Percentiles rank a stretch among this genome's conserved stretches.
phyloP scores from a whole-genome alignment of 2,888 invertebrate species.

The Saturnia japonica region DNA sequence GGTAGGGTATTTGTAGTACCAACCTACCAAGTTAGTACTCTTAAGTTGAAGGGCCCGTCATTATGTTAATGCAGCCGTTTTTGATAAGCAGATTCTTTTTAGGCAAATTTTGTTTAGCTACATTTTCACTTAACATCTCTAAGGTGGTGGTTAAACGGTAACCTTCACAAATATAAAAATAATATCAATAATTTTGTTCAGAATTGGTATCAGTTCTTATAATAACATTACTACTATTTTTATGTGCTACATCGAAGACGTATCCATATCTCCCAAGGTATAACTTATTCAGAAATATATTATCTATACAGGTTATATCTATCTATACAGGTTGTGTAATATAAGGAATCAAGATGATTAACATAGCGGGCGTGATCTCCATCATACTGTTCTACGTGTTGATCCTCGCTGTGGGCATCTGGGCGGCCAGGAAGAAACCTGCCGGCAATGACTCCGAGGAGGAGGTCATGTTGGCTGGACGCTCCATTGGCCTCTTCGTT shows the following conservation, averaged over 20 bases:
- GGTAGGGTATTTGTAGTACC: too few relatives aligned
- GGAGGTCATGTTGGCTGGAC: conserved; percentile 99
- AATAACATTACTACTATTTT: too few relatives aligned
- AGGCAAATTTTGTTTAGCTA: not conserved
- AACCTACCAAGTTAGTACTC: too few relatives aligned
- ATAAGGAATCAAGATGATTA: conserved; percentile 86
- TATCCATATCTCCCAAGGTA: too few relatives aligned
- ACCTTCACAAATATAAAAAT: not conserved
- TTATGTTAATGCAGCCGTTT: not conserved
- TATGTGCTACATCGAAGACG: too few relatives aligned
- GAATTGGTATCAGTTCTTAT: too few relatives aligned
- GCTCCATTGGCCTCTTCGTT: conserved; percentile 98
- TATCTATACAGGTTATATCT: too few relatives aligned
- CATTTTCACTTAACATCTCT: not conserved
- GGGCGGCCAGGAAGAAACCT: conserved; percentile 97
- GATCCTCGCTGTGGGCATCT: conserved; percentile 97
- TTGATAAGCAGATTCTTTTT: not conserved
- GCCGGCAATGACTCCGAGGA: conserved; percentile 95
- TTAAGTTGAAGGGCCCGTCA: too few relatives aligned
- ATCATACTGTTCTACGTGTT: conserved; percentile 98
- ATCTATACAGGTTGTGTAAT: conserved; percentile 27
- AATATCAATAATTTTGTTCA: not conserved
- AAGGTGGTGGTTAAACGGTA: not conserved
- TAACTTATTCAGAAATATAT: too few relatives aligned
- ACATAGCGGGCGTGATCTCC: conserved; percentile 95